These are phyloP conservation scores for Hydrolagus affinis DNA, from an alignment of 2,113 vertebrate genomes.

Conservation along the genomic window DNA sequence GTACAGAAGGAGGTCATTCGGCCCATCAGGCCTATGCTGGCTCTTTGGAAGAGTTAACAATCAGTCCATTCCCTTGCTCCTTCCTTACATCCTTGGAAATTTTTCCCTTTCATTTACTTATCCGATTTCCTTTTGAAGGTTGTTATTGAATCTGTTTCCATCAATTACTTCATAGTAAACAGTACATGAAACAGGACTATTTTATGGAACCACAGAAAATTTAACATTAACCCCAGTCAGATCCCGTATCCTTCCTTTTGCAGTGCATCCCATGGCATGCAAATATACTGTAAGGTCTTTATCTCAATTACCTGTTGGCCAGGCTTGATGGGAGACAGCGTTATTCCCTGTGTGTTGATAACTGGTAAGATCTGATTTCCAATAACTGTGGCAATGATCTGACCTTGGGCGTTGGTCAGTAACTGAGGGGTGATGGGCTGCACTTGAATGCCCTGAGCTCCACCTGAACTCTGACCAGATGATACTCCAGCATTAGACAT, in stretches of 20 bases:
- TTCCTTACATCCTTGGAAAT: no score
- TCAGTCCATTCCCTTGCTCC: no score
- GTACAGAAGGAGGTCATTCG: no score
- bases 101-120: no score
- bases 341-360: constrained; percentile 99
- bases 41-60: no score
- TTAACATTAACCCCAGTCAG: not conserved
- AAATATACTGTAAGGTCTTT: not conserved
- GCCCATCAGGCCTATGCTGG: no score
- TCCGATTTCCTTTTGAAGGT: no score
- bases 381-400: constrained; percentile 97
- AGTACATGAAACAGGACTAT: not conserved
- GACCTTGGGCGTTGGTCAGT: constrained; percentile 95
- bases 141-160: no score
- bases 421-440: constrained; percentile 96
- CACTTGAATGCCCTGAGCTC: constrained; percentile 87
- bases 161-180: not conserved
- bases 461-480: constrained; percentile 71
- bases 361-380: constrained; percentile 98
- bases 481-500: constrained; percentile 87
- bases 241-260: not conserved
- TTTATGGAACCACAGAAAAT: not conserved
- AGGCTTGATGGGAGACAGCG: constrained; percentile 91
- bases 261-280: not conserved
- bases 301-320: constrained; percentile 79